A percentile compares a stretch with the other conserved stretches of the same genome.
Conservation (phyloP, 2,797 vertebrate genomes). For the Octomys mimax region DNA sequence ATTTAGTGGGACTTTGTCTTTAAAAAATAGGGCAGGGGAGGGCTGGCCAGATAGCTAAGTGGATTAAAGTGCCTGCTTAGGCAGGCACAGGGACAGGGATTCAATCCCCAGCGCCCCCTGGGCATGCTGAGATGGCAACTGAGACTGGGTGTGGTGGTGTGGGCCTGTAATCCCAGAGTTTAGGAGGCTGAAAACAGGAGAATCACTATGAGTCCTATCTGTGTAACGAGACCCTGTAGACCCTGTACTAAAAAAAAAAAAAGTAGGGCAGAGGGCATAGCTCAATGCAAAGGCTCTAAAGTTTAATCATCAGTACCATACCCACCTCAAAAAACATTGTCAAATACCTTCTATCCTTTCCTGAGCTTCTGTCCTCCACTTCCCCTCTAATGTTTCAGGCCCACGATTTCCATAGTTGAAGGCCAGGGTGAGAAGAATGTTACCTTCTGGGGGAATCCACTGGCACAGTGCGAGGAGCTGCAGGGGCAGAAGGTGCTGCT, state of each 20-base stretch:
- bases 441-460: conserved; percentile 83
- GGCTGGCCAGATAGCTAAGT: no score
- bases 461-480: conserved; percentile 48
- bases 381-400: conserved; percentile 51
- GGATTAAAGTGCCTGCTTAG: no score
- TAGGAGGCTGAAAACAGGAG: no score
- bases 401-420: conserved; percentile 75
- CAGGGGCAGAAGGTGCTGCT: conserved; percentile 70
- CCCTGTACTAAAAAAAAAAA: not conserved
- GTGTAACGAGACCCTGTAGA: not conserved
- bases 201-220: no score
- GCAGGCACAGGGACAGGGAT: no score
- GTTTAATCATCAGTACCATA: not conserved
- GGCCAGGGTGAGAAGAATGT: conserved; percentile 71
- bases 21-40: not conserved
- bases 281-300: not conserved
- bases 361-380: conserved; percentile 60
- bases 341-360: conserved; percentile 59
- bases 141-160: no score
- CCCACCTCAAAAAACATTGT: not conserved
- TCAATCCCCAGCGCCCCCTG: no score
- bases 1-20: not conserved
- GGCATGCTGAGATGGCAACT: no score
- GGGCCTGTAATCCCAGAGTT: no score
- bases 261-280: not conserved